Evolutionary conservation across 1,140 invertebrate species (phyloP), one percentile per base, ranked within the genome.

Genomic region (Microplitis demolitor): DNA sequence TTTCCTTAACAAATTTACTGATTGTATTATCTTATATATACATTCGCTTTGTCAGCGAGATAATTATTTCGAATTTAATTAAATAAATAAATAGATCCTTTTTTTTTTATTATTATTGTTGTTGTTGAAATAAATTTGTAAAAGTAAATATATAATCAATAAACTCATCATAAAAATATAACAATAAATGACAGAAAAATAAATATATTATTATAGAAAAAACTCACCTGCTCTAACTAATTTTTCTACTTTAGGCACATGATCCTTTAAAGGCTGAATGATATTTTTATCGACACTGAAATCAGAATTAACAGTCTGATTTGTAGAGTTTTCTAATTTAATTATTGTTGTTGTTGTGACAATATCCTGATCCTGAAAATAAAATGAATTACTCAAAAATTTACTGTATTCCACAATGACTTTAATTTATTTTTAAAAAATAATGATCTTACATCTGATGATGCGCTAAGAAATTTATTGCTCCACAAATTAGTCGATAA

Each of bases 161-260:
- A 24, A 24, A 24, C 24, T 24, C 24, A 2, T 24, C 24, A 24
- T 24, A 24, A 24, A 24, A 24, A 24, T 24, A 24, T 24, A 50
- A 50, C 6, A 54, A 54, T 54, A 14, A 54, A 54, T 54, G 53
- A 54, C n/a, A 67, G 5, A 64, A 54, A 69, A 39, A 62, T 53
- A 16, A 61, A 56, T 58, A 33, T 60, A 35, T 4, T 60, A 35
- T 4, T 53, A 34, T 68, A 62, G 4, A 11, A 13, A n/a, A 37
- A 39, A 80, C 69, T 82, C 78, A 89, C 88, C 87, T 82, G 85
- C 78, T 77, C 83, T 85, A 62, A 86, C 78, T 4, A 86, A 73
- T 79, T 84, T 88, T 66, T 88, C 88, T 58, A 83, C 79, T 78
- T 89, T 87, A 1, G 83, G 79, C 63, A 85, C 80, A 72, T 82